Base-by-base conservation (phyloP, 2,113 vertebrate genomes). In the Camelus dromedarius region DNA sequence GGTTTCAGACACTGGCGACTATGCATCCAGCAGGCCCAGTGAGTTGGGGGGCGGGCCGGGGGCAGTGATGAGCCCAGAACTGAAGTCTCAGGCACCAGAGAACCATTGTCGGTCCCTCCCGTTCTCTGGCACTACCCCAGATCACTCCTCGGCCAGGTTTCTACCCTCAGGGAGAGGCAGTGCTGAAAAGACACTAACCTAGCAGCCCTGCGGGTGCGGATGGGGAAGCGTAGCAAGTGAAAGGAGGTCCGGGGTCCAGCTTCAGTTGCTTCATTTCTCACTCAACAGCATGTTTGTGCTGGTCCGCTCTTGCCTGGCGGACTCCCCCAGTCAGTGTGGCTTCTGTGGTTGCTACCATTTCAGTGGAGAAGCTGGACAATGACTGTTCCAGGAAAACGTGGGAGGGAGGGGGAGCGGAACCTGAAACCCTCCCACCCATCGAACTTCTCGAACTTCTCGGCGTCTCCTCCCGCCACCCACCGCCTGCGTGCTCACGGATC, bases 161-260 rank as follows among this genome's bases (percentile, higher is more conserved):
- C 72, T 42, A 20, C 67, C 64, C 15, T 52, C 8, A 5, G n/a
- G 30, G 14, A 54, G 58, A 64, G 66, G 64, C 79, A 15, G 14
- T 10, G 28, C 14, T 6, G 20, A 66, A 46, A 22, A 42, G 8
- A 35, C 48, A n/a, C 38, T 30, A 28, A 60, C 16, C 38, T 4
- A 32, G 64, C 75, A 35, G 60, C 52, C 14, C 10, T 10, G 2
- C 26, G 8, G 12, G 12, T 56, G 42, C 8, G 48, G 19, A 26
- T 8, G 19, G 0, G 32, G 15, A 58, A n/a, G 1, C n/a, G 30
- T 4, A 28, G 35, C 48, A 22, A 19, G 18, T 5, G 20, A 18
- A 30, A 6, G 1, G 10, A 10, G 32, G 5, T 2, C 26, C 12
- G 12, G 8, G n/a, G 13, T 5, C 6, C 3, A 26, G 24, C n/a